Percentiles rank a stretch among this genome's conserved stretches.
Conservation (phyloP, 2,113 vertebrate genomes). For the Passer domesticus region DNA sequence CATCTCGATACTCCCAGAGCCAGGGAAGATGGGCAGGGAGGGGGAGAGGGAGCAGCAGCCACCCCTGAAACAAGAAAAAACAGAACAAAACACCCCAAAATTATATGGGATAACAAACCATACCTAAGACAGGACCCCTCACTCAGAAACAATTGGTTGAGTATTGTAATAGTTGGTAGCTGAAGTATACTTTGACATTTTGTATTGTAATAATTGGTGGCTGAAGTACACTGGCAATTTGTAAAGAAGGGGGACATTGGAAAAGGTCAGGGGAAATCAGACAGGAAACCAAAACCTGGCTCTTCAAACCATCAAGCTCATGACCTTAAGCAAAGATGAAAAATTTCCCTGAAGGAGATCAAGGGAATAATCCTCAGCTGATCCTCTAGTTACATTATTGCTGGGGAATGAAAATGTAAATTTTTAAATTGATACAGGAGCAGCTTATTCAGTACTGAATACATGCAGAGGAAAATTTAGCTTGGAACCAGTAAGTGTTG, state of each 20-base stretch:
- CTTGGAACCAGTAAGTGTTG: neutral
- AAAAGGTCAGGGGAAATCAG: neutral
- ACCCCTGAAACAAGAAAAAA: neutral
- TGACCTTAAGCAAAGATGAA: neutral
- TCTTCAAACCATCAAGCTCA: neutral
- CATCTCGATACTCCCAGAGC: neutral
- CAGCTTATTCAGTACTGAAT: neutral
- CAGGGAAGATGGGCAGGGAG: neutral
- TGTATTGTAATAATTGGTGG: neutral
- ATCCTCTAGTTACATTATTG: neutral
- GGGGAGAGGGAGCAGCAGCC: neutral
- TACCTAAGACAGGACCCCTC: neutral
- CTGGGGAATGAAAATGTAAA: neutral
- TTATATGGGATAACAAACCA: neutral
- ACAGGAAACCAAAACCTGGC: neutral
- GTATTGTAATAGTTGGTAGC: neutral
- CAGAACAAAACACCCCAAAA: neutral
- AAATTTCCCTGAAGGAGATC: neutral
- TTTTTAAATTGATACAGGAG: neutral
- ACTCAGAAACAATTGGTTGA: neutral
- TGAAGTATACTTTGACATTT: neutral
- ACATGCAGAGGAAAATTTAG: neutral
- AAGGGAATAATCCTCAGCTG: neutral
- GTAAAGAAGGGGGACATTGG: neutral
- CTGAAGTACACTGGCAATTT: neutral